Base-by-base conservation (phyloP, 2,888 invertebrate genomes). In the Ditula angustiorana region DNA sequence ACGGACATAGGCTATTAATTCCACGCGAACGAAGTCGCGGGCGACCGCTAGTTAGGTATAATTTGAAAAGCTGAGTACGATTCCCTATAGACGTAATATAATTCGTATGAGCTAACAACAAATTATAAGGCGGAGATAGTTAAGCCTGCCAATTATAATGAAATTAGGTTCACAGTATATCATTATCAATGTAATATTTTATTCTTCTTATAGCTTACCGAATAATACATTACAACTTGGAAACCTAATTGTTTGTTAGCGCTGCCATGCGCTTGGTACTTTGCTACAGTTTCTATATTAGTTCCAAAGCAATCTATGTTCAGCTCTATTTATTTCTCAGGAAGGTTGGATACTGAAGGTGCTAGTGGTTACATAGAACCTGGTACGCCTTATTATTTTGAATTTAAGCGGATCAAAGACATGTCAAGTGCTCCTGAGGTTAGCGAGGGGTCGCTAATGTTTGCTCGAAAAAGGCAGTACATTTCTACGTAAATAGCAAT, bases 351-450 rank as follows among this genome's bases (percentile, higher is more conserved):
- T n/a, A n/a, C n/a, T n/a, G n/a, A n/a, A n/a, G n/a, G n/a, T n/a
- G n/a, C n/a, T n/a, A n/a, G n/a, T 30, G 8, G 8, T 5, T 41
- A 19, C 1, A 10, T 30, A 30, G 10, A 26, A 26, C n/a, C 5
- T 26, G 30, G 30, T 3, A 19, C 10, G 41, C 23, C 33, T 53
- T 58, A 58, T 58, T 58, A 58, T 63, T 44, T 62, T 53, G 81
- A 78, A 74, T 79, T 80, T 77, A 64, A 69, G 67, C 49, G 75
- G 84, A 87, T 87, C 86, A 88, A 88, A 87, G 85, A 78, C 78
- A 81, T 77, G 80, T 83, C 86, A 83, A 78, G 76, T 81, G 67
- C 74, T 72, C 74, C 72, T 71, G 67, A 70, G 56, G 53, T 33
- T 35, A 30, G 61, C 68, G 72, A 74, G 76, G 74, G 73, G 65